Percentiles rank a stretch among this genome's conserved stretches.
Conservation (phyloP, 2,797 vertebrate species). For the Ctenopoma multispine region DNA sequence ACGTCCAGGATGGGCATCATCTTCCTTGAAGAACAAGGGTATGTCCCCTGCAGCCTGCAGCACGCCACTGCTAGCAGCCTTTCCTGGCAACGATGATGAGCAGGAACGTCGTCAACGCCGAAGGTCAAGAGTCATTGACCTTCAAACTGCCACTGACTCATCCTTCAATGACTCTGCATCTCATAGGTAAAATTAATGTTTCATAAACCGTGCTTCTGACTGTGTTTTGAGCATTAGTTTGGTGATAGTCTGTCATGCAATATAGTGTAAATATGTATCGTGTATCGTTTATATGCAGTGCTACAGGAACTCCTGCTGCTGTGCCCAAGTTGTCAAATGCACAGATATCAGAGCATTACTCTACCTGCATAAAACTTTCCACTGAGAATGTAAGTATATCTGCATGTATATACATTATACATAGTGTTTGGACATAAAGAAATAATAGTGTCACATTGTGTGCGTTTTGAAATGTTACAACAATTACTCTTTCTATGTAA, state of each 20-base stretch:
- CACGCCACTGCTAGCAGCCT: slow-evolving; percentile 85
- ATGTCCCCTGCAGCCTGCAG: slow-evolving; percentile 80
- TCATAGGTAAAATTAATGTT: slow-evolving; percentile 68
- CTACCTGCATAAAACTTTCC: slow-evolving; percentile 95
- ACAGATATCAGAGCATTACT: slow-evolving; percentile 95
- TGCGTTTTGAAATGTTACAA: not conserved
- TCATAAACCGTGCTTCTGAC: not conserved
- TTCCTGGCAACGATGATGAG: slow-evolving; percentile 92
- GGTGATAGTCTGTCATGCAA: not conserved
- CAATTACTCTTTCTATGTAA: not conserved
- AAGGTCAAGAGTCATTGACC: slow-evolving; percentile 87
- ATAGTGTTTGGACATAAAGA: not conserved
- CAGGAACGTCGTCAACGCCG: slow-evolving; percentile 90
- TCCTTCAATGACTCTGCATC: slow-evolving; percentile 82
- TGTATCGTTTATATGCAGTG: slow-evolving; percentile 71
- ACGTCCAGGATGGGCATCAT: slow-evolving; percentile 71
- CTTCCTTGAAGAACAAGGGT: slow-evolving; percentile 68
- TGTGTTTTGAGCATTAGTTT: not conserved
- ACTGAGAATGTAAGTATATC: slow-evolving; percentile 91
- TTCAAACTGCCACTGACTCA: slow-evolving; percentile 80
- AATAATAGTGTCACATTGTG: not conserved
- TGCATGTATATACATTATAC: not conserved
- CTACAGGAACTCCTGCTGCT: slow-evolving; percentile 78
- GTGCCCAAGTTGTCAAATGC: slow-evolving; percentile 89
- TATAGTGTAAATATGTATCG: not conserved